These are phyloP conservation scores for Nematopogon swammerdamellus DNA, from an alignment of 2,888 invertebrate species.

Conservation along the genomic window DNA sequence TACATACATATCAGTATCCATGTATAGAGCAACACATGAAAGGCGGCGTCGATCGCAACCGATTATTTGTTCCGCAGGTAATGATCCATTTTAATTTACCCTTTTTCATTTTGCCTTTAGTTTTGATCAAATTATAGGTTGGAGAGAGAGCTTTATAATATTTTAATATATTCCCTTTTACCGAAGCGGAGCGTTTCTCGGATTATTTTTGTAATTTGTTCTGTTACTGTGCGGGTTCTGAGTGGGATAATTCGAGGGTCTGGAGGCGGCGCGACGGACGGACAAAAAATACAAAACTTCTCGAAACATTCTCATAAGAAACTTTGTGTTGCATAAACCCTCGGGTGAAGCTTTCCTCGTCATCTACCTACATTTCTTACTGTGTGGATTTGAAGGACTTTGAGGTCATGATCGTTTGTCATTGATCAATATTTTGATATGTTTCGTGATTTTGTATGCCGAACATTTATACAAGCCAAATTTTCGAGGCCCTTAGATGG, in stretches of 20 bases:
- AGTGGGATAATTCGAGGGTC: slow-evolving; percentile 38
- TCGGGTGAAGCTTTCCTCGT: too few species aligned
- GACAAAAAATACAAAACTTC: not conserved
- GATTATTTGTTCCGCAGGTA: slow-evolving; percentile 14
- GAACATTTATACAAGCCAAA: too few species aligned
- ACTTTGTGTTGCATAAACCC: too few species aligned
- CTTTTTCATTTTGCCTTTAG: slow-evolving; percentile 44
- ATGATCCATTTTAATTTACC: slow-evolving; percentile 45
- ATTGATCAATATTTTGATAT: too few species aligned
- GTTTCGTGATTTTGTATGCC: too few species aligned
- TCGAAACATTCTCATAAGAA: too few species aligned
- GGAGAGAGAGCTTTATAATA: slow-evolving; percentile 46
- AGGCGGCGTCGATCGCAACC: not conserved
- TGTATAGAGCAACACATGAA: too few species aligned
- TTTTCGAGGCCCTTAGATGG: too few species aligned
- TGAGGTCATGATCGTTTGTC: too few species aligned
- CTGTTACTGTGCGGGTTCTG: slow-evolving; percentile 28
- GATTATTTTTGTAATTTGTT: slow-evolving; percentile 51
- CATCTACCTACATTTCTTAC: too few species aligned
- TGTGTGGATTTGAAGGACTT: too few species aligned
- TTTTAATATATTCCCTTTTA: slow-evolving; percentile 40
- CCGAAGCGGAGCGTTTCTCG: slow-evolving; percentile 31
- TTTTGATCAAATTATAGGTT: slow-evolving; percentile 57
- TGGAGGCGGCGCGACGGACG: slow-evolving; percentile 24
- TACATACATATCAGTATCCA: too few species aligned